Evolutionary conservation across 2,113 vertebrate genomes (phyloP), one percentile per base, ranked within the genome.

Genomic region (Zeus faber): DNA sequence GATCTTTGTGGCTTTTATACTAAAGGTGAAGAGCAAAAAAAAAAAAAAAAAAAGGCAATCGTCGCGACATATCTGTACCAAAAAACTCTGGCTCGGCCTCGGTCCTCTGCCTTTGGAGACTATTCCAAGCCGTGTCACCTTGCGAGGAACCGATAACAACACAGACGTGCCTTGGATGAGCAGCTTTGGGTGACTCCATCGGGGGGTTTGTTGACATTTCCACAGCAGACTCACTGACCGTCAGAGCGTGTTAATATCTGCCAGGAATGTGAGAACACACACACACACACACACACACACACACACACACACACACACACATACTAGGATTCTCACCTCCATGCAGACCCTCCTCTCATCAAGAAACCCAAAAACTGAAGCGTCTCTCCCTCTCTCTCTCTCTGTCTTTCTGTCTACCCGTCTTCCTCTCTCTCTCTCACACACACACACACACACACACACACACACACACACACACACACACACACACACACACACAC

Each of bases 121-220:
- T 5, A n/a, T n/a, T n/a, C n/a, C n/a, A n/a, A n/a, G n/a, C n/a
- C n/a, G 33, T 73, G 72, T 79, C 73, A 77, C 69, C 72, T 76
- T 73, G 46, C 54, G 23, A 48, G 22, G 16, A 45, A 6, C 45
- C 45, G 45, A 20, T 6, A 29, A 21, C n/a, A n/a, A 47, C 27
- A 44, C 50, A 54, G 17, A 26, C 20, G 27, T 41, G 43, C 18
- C 44, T 4, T 11, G 33, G n/a, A 37, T 37, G 33, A n/a, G n/a
- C n/a, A n/a, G n/a, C n/a, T n/a, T 37, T 9, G 11, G 21, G 14
- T 18, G 26, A 58, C 62, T 58, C 40, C 65, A 58, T 59, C 41
- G 18, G 41, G 14, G 26, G 41, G 41, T n/a, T 67, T 14, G 4
- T 20, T 49, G 51, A 75, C 54, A 62, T 70, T 69, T 25, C 16